phyloP scores from a whole-genome alignment of 2,888 invertebrate genomes.

The Glaucopsyche alexis region DNA sequence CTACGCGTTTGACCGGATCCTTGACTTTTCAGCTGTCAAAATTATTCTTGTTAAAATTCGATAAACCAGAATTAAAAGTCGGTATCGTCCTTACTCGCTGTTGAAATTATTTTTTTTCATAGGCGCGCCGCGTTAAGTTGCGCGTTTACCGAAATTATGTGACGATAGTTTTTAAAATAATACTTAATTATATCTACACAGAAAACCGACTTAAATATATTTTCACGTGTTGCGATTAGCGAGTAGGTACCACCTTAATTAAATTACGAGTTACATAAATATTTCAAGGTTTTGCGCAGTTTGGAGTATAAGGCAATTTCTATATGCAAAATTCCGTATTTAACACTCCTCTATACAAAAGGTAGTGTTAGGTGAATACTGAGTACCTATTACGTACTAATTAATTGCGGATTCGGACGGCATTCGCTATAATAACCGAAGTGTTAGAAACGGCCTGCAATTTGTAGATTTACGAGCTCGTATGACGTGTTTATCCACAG shows the following conservation, averaged over 20 bases:
- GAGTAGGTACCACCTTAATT: background rate
- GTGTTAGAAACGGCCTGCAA: background rate
- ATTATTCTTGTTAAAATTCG: background rate
- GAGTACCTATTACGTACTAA: too few relatives aligned
- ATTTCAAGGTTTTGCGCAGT: background rate
- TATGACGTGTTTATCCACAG: conserved; percentile 8
- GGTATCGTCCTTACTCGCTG: too few relatives aligned
- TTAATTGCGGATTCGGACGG: too few relatives aligned
- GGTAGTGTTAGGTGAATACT: too few relatives aligned
- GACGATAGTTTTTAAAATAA: too few relatives aligned
- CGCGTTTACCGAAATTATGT: too few relatives aligned
- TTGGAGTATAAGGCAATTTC: too few relatives aligned
- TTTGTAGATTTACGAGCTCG: background rate
- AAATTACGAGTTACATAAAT: background rate
- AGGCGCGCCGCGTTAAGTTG: too few relatives aligned
- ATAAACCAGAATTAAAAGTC: too few relatives aligned
- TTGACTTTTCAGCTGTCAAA: background rate
- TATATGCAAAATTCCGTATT: too few relatives aligned
- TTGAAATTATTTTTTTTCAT: too few relatives aligned
- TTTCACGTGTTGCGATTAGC: background rate
- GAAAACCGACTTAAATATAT: background rate
- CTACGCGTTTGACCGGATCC: background rate
- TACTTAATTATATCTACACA: background rate
- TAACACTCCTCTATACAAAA: too few relatives aligned
- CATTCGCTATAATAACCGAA: background rate